Conservation (phyloP, 1,140 invertebrate species). For the Drosophila persimilis region DNA sequence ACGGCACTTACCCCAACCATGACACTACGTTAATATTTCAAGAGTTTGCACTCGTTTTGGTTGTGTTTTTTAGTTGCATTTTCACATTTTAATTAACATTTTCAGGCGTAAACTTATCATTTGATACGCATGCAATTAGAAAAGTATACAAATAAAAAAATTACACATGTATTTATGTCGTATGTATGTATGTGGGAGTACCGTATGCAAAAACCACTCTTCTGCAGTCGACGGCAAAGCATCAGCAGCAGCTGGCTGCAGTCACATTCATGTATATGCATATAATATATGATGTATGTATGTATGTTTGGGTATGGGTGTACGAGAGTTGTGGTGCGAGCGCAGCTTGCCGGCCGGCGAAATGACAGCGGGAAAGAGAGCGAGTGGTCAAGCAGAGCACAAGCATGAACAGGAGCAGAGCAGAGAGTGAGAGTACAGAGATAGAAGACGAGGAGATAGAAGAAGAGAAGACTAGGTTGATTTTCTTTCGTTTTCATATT, state of each 20-base stretch:
- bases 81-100: conserved; percentile 79
- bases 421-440: conserved; percentile 5
- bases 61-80: conserved; percentile 54
- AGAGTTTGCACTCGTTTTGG: conserved; percentile 9
- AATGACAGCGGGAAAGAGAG: conserved; percentile 13
- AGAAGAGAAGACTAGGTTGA: conserved; percentile 61
- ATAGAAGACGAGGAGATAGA: not conserved
- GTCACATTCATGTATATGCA: conserved; percentile 8
- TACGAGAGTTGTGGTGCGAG: conserved; percentile 17
- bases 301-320: conserved; percentile 3
- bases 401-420: conserved; percentile 11
- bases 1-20: conserved; percentile 17
- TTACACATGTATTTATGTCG: conserved; percentile 13
- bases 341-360: conserved; percentile 62
- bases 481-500: conserved; percentile 78
- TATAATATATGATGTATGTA: conserved; percentile 12
- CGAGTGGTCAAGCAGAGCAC: conserved; percentile 19
- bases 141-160: conserved; percentile 65
- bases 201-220: too few species aligned
- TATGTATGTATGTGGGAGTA: conserved; percentile 16
- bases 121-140: conserved; percentile 71
- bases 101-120: conserved; percentile 64
- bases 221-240: too few species aligned
- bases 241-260: too few species aligned
- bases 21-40: conserved; percentile 1